These are phyloP conservation scores for Sanderia malayensis DNA, from an alignment of 30 jellyfish, hydroid and myxozoan genomes.

Conservation along the genomic window DNA sequence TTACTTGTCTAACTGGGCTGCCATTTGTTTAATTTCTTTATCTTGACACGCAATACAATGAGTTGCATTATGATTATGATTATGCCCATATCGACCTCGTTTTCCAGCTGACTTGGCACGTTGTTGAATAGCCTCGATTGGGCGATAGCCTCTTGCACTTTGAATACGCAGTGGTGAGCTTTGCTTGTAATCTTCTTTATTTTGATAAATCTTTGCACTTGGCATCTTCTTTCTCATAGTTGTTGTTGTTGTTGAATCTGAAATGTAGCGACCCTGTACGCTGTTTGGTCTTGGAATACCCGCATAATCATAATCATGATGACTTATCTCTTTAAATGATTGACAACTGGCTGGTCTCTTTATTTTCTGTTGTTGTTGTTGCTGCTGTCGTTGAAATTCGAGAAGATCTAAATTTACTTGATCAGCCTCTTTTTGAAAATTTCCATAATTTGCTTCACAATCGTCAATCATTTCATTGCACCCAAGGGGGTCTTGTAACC, in stretches of 20 bases:
- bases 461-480: background rate
- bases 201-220: background rate
- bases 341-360: background rate
- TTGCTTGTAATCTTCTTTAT: background rate
- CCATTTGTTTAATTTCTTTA: conserved; percentile 29
- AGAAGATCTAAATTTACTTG: too few relatives aligned
- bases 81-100: conserved; percentile 1
- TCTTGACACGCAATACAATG: conserved; percentile 44
- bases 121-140: background rate
- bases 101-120: conserved; percentile 2
- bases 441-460: background rate
- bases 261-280: conserved; percentile 1
- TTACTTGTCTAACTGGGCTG: conserved; percentile 40
- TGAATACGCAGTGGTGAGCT: background rate
- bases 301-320: background rate
- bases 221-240: background rate
- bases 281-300: background rate
- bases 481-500: background rate
- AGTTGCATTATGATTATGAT: conserved; percentile 25
- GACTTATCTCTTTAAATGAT: background rate
- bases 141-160: conserved; percentile 8
- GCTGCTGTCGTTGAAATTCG: background rate
- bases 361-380: too few relatives aligned
- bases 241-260: background rate
- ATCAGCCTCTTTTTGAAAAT: background rate